Conservation (phyloP, 2,797 vertebrate genomes). For the Crenuchus spilurus region DNA sequence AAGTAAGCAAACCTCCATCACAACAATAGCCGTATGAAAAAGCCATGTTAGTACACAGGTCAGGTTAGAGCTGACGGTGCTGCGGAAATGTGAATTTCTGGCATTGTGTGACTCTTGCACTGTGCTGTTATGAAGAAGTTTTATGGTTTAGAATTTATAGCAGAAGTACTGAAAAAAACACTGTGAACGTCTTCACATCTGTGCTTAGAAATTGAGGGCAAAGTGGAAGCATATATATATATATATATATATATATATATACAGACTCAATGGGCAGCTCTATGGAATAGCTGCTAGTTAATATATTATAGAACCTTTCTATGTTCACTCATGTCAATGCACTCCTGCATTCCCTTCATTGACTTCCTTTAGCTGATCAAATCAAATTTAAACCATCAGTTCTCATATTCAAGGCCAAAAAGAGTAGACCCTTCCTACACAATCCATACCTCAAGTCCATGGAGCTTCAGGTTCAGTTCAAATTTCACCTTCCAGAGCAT, state of each 20-base stretch:
- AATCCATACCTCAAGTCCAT: too few species aligned
- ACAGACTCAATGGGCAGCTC: too few species aligned
- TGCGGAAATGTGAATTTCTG: background rate
- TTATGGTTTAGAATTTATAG: background rate
- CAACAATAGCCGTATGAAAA: background rate
- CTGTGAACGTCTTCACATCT: background rate
- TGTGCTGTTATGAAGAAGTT: background rate
- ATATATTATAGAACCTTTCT: too few species aligned
- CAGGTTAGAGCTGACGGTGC: background rate
- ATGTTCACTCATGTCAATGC: too few species aligned
- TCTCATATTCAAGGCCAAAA: too few species aligned
- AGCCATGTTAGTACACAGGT: background rate
- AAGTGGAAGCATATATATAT: background rate
- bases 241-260: background rate
- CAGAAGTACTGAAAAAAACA: background rate
- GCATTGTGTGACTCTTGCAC: background rate
- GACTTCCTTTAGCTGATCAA: too few species aligned
- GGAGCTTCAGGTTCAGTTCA: too few species aligned
- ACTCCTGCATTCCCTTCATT: too few species aligned
- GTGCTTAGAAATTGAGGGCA: background rate
- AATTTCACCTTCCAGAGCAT: too few species aligned
- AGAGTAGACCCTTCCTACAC: too few species aligned
- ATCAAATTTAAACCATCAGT: too few species aligned
- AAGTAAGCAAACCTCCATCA: background rate
- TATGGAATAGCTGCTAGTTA: background rate